phyloP scores from a whole-genome alignment of 2,797 vertebrate genomes.

The Onychomys torridus region DNA sequence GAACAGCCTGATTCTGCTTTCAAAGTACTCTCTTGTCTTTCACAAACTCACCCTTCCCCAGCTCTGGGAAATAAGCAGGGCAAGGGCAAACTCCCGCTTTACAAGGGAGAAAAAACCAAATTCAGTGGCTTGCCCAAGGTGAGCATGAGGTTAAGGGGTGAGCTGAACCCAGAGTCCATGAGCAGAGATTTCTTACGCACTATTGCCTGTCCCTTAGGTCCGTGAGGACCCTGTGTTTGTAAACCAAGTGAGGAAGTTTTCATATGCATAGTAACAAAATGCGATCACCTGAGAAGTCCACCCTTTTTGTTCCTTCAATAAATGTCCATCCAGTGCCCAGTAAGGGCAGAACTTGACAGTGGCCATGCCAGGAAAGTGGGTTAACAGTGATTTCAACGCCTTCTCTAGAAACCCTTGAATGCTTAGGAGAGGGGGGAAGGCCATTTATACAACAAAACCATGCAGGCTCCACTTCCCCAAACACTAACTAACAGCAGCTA shows the following conservation, averaged over 20 bases:
- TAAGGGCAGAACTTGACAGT: background rate
- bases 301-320: background rate
- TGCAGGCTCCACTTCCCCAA: conserved; percentile 72
- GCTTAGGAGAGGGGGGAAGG: conserved; percentile 50
- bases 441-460: conserved; percentile 50
- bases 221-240: background rate
- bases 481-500: conserved; percentile 84
- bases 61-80: background rate
- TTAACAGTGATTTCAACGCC: conserved; percentile 71
- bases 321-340: background rate
- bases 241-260: background rate
- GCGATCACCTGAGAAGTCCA: background rate
- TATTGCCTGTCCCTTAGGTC: background rate
- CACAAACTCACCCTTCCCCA: background rate
- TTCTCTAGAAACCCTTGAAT: conserved; percentile 76
- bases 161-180: background rate
- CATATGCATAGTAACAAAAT: background rate
- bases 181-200: background rate
- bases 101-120: background rate
- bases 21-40: background rate
- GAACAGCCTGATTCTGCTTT: background rate
- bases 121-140: background rate
- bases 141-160: background rate
- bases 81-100: background rate
- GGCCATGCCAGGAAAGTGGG: background rate